Percentiles rank a stretch among this genome's conserved stretches.
Evolutionary conservation across 2,888 invertebrate species (phyloP).

Genomic region (Caenorhabditis panamensis): DNA sequence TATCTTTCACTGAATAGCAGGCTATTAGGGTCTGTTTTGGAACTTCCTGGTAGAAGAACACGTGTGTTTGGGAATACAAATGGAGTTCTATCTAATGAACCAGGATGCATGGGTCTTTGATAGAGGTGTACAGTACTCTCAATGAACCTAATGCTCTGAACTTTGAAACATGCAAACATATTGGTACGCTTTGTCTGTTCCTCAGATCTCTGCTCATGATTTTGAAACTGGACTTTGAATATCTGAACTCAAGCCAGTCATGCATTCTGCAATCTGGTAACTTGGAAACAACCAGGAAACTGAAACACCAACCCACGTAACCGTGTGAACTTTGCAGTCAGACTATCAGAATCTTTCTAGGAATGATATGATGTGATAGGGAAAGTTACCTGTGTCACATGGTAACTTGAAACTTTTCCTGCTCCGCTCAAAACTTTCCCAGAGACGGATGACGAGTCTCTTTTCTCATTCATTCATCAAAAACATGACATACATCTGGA

Average conservation of each 20-base stretch:
- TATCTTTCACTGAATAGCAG: too few relatives aligned
- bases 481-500: conserved; percentile 39
- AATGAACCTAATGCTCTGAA: too few relatives aligned
- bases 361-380: neutral
- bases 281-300: conserved; percentile 23
- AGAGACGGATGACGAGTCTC: conserved; percentile 25
- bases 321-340: conserved; percentile 14
- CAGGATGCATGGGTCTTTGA: too few relatives aligned
- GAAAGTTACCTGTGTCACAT: neutral
- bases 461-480: conserved; percentile 40
- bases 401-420: conserved; percentile 26
- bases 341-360: neutral
- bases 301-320: conserved; percentile 24
- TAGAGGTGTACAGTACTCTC: too few relatives aligned
- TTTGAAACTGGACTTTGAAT: neutral
- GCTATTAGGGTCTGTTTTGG: too few relatives aligned
- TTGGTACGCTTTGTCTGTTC: too few relatives aligned
- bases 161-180: too few relatives aligned
- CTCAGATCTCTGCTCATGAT: too few relatives aligned
- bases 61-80: too few relatives aligned
- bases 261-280: conserved; percentile 7
- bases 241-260: conserved; percentile 8
- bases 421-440: conserved; percentile 10
- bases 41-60: too few relatives aligned
- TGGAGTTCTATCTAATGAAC: too few relatives aligned